Conservation (phyloP, 2,113 vertebrate genomes). For the Heterochromis multidens region DNA sequence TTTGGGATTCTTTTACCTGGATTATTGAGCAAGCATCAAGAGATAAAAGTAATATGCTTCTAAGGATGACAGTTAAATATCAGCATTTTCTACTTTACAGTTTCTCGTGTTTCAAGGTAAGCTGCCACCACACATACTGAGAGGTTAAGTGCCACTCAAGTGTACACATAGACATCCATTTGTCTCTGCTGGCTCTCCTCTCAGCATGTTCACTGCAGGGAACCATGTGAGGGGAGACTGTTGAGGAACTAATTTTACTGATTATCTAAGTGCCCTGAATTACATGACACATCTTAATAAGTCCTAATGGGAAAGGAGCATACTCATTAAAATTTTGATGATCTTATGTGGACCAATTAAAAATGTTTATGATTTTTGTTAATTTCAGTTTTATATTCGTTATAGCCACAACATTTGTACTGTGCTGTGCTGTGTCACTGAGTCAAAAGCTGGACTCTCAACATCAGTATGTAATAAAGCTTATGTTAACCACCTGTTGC, state of each 20-base stretch:
- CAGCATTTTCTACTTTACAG: neutral
- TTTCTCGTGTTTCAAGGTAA: neutral
- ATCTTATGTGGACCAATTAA: neutral
- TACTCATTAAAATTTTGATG: neutral
- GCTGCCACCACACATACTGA: neutral
- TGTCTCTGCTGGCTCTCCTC: neutral
- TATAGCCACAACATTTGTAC: neutral
- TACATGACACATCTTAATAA: conserved; percentile 10
- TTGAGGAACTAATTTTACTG: conserved; percentile 26
- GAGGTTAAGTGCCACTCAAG: neutral
- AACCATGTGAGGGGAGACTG: neutral
- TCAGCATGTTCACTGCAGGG: conserved; percentile 1
- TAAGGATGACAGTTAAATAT: neutral
- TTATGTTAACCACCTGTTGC: neutral
- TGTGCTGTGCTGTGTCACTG: neutral
- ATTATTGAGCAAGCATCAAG: no score
- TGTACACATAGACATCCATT: neutral
- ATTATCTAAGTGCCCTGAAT: conserved; percentile 36
- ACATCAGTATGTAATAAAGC: neutral
- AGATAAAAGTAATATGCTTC: neutral
- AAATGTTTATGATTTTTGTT: neutral
- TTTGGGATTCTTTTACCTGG: no score
- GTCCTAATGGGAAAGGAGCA: neutral
- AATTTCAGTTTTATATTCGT: neutral
- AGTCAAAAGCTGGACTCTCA: neutral